Conservation (phyloP, 2,888 invertebrate genomes). For the Aphrophora alni region DNA sequence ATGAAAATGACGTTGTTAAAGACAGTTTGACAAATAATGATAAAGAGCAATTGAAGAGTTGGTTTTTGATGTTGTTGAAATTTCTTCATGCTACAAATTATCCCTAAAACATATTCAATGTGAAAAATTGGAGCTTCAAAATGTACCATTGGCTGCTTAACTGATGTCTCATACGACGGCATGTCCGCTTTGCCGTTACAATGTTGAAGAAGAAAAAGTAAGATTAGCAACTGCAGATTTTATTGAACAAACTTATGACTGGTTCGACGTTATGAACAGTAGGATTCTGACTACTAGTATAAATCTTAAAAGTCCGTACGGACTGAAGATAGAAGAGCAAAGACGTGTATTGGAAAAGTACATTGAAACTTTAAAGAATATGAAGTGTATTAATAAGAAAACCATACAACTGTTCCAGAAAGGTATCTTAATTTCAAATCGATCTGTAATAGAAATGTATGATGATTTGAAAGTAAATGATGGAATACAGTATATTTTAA, state of each 20-base stretch:
- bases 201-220: not conserved
- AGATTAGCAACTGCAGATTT: not conserved
- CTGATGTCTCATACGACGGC: not conserved
- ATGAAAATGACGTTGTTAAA: too few relatives aligned
- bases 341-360: not conserved
- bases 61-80: too few relatives aligned
- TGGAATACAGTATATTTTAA: too few relatives aligned
- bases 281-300: not conserved
- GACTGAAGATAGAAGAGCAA: not conserved
- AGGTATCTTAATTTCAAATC: too few relatives aligned
- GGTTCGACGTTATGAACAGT: not conserved
- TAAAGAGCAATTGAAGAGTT: too few relatives aligned
- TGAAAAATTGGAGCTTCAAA: not conserved
- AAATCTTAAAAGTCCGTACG: not conserved
- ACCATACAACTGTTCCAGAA: too few relatives aligned
- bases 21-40: too few relatives aligned
- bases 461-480: too few relatives aligned
- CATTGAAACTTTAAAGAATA: not conserved
- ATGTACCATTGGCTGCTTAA: slow-evolving; percentile 2
- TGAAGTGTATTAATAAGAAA: too few relatives aligned
- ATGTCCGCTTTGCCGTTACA: not conserved
- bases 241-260: not conserved
- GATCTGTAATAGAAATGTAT: too few relatives aligned
- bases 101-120: not conserved
- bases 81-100: slow-evolving; percentile 7